These are phyloP conservation scores for Chymomyza fuscimana DNA, from an alignment of 2,888 invertebrate genomes.

Conservation along the genomic window DNA sequence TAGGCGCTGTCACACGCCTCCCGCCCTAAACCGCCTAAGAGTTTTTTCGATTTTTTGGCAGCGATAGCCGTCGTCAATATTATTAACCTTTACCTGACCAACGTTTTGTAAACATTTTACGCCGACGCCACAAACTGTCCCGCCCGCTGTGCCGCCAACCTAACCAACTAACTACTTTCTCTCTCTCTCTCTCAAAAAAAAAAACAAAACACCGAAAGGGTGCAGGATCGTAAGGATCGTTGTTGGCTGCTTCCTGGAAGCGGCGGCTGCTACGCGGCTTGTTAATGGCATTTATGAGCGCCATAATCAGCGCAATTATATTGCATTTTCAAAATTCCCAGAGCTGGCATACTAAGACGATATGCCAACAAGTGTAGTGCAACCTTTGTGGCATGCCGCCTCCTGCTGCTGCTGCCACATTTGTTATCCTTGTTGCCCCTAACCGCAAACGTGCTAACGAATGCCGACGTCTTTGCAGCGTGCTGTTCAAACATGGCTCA, in stretches of 20 bases:
- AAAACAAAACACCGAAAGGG: neutral
- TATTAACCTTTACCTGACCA: conserved; percentile 24
- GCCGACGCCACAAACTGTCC: neutral
- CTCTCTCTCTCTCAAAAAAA: neutral
- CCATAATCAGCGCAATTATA: conserved; percentile 75
- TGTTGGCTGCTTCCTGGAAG: neutral
- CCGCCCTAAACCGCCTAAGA: conserved; percentile 35
- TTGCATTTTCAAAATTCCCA: conserved; percentile 70
- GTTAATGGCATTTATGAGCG: conserved; percentile 68
- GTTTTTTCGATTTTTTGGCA: neutral
- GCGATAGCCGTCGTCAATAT: neutral
- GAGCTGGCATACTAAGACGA: conserved; percentile 34
- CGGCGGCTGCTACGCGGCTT: conserved; percentile 28
- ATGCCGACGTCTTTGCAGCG: conserved; percentile 41
- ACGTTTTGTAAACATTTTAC: conserved; percentile 50
- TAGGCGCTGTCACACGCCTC: conserved; percentile 56
- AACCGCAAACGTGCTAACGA: conserved; percentile 73
- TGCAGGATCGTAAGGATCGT: conserved; percentile 37
- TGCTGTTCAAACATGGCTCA: conserved; percentile 44
- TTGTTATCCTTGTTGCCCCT: conserved; percentile 59
- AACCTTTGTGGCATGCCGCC: conserved; percentile 61
- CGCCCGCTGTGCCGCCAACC: conserved; percentile 23
- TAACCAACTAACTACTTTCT: conserved; percentile 32
- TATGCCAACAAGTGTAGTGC: conserved; percentile 47
- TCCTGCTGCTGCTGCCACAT: conserved; percentile 32